phyloP scores from a whole-genome alignment of 2,797 vertebrate species.

The Oreortyx pictus region DNA sequence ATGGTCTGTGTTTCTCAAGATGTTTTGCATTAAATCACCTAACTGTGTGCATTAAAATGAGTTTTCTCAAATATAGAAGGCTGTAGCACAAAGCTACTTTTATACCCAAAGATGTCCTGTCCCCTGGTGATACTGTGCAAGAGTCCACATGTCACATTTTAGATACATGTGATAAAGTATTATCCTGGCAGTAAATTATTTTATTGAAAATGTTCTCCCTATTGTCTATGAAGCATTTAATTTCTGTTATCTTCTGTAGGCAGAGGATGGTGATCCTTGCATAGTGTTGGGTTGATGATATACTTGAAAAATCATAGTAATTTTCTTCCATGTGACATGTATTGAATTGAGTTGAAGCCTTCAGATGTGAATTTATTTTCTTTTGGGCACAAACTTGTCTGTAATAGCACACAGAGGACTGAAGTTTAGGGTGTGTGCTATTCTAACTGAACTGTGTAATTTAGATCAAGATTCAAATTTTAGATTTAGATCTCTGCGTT shows the following conservation, averaged over 20 bases:
- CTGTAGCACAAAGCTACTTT: neutral
- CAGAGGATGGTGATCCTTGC: neutral
- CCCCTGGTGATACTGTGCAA: neutral
- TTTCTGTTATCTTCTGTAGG: neutral
- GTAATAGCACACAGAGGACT: neutral
- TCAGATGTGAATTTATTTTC: neutral
- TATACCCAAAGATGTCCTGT: neutral
- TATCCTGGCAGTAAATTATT: neutral
- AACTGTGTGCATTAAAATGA: neutral
- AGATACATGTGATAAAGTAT: neutral
- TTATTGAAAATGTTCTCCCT: neutral
- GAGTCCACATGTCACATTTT: neutral
- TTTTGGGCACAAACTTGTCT: neutral
- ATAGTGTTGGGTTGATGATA: neutral
- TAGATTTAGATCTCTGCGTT: neutral
- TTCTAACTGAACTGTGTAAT: neutral
- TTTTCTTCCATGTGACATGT: neutral
- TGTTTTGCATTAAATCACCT: neutral
- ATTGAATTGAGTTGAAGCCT: neutral
- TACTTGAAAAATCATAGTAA: neutral
- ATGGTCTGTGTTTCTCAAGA: neutral
- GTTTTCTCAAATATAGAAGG: neutral
- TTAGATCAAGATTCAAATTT: neutral
- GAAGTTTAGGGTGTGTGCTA: neutral
- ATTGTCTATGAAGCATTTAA: neutral